A percentile compares a stretch with the other conserved stretches of the same genome.
Evolutionary conservation across 2,888 invertebrate genomes (phyloP).

Genomic region (Aplocera efformata): DNA sequence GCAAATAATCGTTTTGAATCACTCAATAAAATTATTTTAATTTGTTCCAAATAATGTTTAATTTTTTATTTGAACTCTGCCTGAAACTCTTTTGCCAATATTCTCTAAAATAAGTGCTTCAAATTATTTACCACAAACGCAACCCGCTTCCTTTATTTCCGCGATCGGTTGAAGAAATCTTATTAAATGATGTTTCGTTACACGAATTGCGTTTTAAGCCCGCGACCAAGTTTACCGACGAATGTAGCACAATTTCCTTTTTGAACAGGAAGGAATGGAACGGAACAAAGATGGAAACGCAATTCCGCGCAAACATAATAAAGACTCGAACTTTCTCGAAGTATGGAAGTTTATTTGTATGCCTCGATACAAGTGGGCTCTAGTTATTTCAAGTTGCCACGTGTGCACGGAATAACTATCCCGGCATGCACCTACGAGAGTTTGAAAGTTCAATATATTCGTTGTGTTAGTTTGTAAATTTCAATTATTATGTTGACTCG

Average conservation of each 20-base stretch:
- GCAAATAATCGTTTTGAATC: no score
- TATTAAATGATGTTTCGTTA: conserved; percentile 37
- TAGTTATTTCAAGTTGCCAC: conserved; percentile 24
- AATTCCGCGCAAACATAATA: conserved; percentile 54
- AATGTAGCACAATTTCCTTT: conserved; percentile 43
- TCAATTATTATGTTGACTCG: no score
- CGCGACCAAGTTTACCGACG: conserved; percentile 42
- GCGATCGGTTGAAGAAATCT: conserved; percentile 7
- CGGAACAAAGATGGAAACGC: conserved; percentile 51
- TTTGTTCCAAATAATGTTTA: no score
- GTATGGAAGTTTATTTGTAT: conserved; percentile 4
- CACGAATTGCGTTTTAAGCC: conserved; percentile 47
- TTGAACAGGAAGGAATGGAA: conserved; percentile 36
- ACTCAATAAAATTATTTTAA: no score
- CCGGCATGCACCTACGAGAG: no score
- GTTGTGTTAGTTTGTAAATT: no score
- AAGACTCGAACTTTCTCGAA: conserved; percentile 48
- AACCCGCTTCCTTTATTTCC: conserved; percentile 6
- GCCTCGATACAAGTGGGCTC: conserved; percentile 17
- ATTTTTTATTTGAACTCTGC: no score
- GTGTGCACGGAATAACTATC: background rate
- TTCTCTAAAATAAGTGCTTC: conserved; percentile 2
- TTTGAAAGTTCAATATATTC: no score
- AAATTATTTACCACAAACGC: conserved; percentile 3
- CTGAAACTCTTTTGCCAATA: background rate